Base-by-base conservation (phyloP, 2,113 vertebrate genomes). In the Crotalus tigris region DNA sequence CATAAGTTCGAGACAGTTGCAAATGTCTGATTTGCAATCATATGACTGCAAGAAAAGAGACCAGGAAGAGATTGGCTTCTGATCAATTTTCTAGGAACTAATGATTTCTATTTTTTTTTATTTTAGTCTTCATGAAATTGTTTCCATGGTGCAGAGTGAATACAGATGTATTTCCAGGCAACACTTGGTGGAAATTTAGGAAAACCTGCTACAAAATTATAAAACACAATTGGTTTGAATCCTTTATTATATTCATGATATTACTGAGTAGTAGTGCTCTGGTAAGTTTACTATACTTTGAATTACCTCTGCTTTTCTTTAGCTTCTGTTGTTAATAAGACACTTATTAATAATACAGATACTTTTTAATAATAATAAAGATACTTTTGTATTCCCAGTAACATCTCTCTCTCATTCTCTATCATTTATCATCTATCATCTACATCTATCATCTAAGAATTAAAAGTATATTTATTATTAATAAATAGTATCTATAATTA, bases 171-270 rank as follows among this genome's bases (percentile, higher is more conserved):
- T 98, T 98, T 7, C 90, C 95, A 4, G 98, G 98, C 17, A 96
- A 95, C 91, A 90, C 89, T 39, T 99, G 99, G 99, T 99, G 98
- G 99, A 98, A 97, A 4, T 94, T 98, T 58, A 98, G 99, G 95
- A 99, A 99, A 97, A 99, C 98, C 59, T 99, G 99, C 94, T 99
- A 97, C 97, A 98, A 97, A 97, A 99, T 99, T 2, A 98, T 99
- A 75, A 98, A 98, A 58, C 99, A 99, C 94, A 99, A 97, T 94
- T 99, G 99, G 98, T 99, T 99, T 94, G 99, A 99, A 97, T 98
- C 98, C 94, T 99, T 99, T 96, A 98, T 99, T 95, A 98, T 99
- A 97, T 99, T 99, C 97, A 98, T 99, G 97, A 99, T 99, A 96
- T 97, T 99, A 29, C 96, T 99, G 94, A 99, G 99, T 98, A 99